A percentile compares a stretch with the other conserved stretches of the same genome.
These are phyloP conservation scores for Sigmodon hispidus DNA, from an alignment of 2,113 vertebrate genomes.

Conservation along the genomic window DNA sequence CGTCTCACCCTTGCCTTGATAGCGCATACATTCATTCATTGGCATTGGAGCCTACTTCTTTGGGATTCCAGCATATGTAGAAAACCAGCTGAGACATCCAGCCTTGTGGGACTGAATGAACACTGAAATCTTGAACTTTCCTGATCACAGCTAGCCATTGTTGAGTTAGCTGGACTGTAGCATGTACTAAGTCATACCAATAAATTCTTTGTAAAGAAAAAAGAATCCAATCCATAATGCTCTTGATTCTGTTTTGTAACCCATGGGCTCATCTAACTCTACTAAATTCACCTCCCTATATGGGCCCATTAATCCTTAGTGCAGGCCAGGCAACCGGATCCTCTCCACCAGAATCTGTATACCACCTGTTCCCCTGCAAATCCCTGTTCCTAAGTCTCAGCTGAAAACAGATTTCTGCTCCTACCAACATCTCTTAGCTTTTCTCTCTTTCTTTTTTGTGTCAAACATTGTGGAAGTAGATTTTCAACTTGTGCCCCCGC, in stretches of 20 bases:
- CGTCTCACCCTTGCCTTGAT: too few species aligned
- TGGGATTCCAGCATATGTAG: too few species aligned
- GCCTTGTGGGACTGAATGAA: too few species aligned
- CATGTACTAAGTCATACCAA: too few species aligned
- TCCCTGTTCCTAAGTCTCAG: constrained; percentile 57
- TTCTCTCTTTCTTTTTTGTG: constrained; percentile 19
- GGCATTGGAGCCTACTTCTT: too few species aligned
- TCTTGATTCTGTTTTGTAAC: constrained; percentile 4
- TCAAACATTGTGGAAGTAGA: constrained; percentile 49
- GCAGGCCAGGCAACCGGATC: neutral
- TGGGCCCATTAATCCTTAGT: neutral
- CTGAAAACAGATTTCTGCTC: constrained; percentile 43
- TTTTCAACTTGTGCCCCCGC: constrained; percentile 66
- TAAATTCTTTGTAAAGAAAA: too few species aligned
- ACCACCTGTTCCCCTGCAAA: neutral
- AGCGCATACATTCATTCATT: too few species aligned
- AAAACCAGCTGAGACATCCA: too few species aligned
- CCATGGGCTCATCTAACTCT: neutral
- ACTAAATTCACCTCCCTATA: neutral
- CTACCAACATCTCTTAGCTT: constrained; percentile 50
- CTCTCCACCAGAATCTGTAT: neutral
- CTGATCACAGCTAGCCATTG: too few species aligned
- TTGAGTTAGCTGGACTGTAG: too few species aligned
- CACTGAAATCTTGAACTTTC: too few species aligned
- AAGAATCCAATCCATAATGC: neutral